phyloP scores from a whole-genome alignment of 2,113 vertebrate species.

The Bothrops jararaca region DNA sequence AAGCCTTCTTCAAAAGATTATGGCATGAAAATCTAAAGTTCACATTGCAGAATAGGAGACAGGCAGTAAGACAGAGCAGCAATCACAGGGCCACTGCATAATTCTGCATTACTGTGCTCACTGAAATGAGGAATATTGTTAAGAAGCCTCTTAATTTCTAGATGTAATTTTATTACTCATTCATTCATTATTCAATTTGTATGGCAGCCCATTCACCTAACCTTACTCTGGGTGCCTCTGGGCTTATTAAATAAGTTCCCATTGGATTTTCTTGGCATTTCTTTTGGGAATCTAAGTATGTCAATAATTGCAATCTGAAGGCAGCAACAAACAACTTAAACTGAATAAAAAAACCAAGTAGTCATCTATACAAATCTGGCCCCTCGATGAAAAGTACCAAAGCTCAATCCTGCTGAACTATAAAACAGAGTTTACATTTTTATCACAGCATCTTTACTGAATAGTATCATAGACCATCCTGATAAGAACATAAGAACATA shows the following conservation, averaged over 20 bases:
- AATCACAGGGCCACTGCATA: neutral
- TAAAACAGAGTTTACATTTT: neutral
- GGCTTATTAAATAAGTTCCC: neutral
- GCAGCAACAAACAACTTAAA: neutral
- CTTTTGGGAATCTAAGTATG: neutral
- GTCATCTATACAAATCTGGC: neutral
- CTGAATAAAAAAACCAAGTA: neutral
- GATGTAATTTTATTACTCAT: neutral
- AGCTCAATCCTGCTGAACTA: neutral
- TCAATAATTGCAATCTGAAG: neutral
- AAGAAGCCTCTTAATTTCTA: neutral
- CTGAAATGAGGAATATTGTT: neutral
- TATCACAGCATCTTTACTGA: neutral
- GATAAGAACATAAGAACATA: no score
- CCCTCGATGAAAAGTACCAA: neutral
- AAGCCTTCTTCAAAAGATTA: fast-evolving
- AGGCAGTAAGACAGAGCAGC: neutral
- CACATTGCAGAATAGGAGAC: neutral
- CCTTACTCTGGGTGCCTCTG: neutral
- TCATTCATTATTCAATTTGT: neutral
- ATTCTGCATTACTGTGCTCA: neutral
- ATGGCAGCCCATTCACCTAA: neutral
- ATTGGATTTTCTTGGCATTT: neutral
- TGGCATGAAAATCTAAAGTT: neutral
- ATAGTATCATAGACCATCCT: neutral